A percentile compares a stretch with the other conserved stretches of the same genome.
Evolutionary conservation across 2,113 vertebrate genomes (phyloP).

Genomic region (Platysteira castanea): DNA sequence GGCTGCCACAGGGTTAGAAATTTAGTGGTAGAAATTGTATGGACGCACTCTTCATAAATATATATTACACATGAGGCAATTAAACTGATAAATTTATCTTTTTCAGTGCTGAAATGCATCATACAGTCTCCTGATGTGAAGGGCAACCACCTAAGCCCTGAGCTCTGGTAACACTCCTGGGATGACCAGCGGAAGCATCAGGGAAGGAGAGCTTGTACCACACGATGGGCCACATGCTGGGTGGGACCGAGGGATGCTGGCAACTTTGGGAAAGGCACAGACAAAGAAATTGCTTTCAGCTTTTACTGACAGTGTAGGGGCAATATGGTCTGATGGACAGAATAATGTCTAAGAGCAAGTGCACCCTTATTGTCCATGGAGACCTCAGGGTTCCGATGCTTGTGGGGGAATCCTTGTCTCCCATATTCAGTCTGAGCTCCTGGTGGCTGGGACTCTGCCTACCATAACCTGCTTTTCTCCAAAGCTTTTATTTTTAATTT

Average conservation of each 20-base stretch:
- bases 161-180: background rate
- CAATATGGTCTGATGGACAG: background rate
- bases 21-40: background rate
- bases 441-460: background rate
- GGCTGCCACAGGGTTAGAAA: background rate
- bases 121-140: background rate
- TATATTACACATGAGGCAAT: background rate
- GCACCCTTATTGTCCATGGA: background rate
- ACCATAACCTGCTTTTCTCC: background rate
- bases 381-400: background rate
- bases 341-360: background rate
- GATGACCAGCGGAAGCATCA: background rate
- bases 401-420: background rate
- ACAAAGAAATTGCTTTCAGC: background rate
- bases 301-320: background rate
- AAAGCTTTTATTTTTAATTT: background rate
- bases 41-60: background rate
- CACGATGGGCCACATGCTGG: fast-evolving
- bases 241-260: background rate
- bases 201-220: background rate
- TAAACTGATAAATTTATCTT: background rate
- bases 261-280: background rate
- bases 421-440: background rate
- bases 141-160: background rate
- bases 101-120: background rate